phyloP scores from a whole-genome alignment of 2,888 invertebrate species.

The Sthenelais limicola region DNA sequence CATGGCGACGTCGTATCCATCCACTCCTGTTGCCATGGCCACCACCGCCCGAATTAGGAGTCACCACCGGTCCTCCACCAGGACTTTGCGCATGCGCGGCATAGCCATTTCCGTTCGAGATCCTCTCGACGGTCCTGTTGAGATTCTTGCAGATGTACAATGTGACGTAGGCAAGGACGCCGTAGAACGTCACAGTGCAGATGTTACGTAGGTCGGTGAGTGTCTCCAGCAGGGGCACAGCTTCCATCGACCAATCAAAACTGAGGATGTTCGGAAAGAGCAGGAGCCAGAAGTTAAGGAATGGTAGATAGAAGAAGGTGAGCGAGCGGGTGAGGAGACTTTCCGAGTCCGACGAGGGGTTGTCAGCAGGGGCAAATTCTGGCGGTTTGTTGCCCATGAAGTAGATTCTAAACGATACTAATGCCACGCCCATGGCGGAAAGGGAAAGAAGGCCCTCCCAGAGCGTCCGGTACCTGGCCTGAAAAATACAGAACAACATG shows the following conservation, averaged over 20 bases:
- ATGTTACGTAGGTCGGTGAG: conserved; percentile 86
- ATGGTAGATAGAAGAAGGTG: conserved; percentile 93
- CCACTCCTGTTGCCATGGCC: too few relatives aligned
- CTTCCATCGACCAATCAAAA: conserved; percentile 99
- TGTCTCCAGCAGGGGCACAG: conserved; percentile 88
- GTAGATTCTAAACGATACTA: conserved; percentile 84
- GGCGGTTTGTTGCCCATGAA: conserved; percentile 81
- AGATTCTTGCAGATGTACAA: conserved; percentile 18
- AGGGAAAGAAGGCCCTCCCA: conserved; percentile 74
- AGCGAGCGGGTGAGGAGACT: conserved; percentile 85
- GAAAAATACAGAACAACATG: conserved; percentile 9
- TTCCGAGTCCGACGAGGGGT: conserved; percentile 92
- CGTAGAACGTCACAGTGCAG: conserved; percentile 83
- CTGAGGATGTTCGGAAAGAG: conserved; percentile 90
- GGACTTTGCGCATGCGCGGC: not conserved
- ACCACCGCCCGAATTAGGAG: too few relatives aligned
- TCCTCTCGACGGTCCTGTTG: not conserved
- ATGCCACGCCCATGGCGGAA: conserved; percentile 79
- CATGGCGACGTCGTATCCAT: conserved; percentile 21
- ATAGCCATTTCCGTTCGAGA: conserved; percentile 23
- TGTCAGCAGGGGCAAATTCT: conserved; percentile 93
- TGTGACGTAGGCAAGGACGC: conserved; percentile 54
- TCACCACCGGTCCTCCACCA: not conserved
- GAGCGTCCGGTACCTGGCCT: conserved; percentile 58
- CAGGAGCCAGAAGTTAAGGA: conserved; percentile 89